Evolutionary conservation across 1,140 invertebrate species (phyloP).

Genomic region (Drosophila pruinosa): DNA sequence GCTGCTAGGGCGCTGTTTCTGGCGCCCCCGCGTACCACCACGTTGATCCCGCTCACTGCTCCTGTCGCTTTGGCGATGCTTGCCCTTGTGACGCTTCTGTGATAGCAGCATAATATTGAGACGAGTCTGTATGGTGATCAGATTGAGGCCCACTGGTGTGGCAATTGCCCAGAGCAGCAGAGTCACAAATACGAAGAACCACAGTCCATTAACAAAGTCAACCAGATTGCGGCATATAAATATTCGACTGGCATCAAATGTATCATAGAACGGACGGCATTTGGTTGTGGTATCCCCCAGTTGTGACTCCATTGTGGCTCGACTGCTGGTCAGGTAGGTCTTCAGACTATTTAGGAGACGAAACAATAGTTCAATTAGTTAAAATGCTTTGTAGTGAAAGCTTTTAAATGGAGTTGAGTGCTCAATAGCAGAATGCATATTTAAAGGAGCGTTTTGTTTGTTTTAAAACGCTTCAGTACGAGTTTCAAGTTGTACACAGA

Average conservation of each 20-base stretch:
- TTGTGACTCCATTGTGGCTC: constrained; percentile 86
- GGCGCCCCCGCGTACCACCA: constrained; percentile 30
- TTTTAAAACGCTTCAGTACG: neutral
- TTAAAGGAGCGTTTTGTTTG: neutral
- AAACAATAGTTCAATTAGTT: neutral
- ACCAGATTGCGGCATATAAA: constrained; percentile 88
- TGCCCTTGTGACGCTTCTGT: constrained; percentile 48
- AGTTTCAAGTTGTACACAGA: neutral
- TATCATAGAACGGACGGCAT: constrained; percentile 89
- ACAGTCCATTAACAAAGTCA: constrained; percentile 87
- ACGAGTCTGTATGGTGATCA: constrained; percentile 69
- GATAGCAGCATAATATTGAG: constrained; percentile 62
- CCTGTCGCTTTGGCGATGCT: constrained; percentile 33
- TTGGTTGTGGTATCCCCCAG: constrained; percentile 86
- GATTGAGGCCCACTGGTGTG: constrained; percentile 81
- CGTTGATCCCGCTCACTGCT: constrained; percentile 33
- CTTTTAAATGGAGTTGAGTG: neutral
- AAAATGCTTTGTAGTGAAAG: neutral
- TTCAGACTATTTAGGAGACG: constrained; percentile 83
- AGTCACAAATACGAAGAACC: constrained; percentile 84
- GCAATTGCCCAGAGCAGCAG: constrained; percentile 81
- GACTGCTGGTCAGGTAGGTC: constrained; percentile 87
- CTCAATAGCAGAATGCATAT: neutral
- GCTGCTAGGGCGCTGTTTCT: constrained; percentile 57
- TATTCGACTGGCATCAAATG: constrained; percentile 86